Percentiles rank a stretch among this genome's conserved stretches.
Conservation (phyloP, 1,140 invertebrate genomes). For the Drosophila gunungcola region DNA sequence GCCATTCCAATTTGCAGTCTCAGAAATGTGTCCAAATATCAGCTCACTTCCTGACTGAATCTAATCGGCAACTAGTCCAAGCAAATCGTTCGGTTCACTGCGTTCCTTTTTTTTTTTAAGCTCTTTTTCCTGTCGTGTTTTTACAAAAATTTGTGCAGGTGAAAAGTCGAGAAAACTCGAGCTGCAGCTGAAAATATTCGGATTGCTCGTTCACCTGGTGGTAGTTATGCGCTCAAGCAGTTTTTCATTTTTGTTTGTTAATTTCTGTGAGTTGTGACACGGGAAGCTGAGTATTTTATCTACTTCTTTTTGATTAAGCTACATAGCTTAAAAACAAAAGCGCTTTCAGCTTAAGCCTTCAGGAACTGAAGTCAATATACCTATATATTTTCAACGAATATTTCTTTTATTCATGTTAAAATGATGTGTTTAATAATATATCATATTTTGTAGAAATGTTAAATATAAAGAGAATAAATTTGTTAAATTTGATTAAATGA, state of each 20-base stretch:
- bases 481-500: too few species aligned
- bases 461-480: too few species aligned
- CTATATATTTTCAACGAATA: too few species aligned
- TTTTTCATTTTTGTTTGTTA: slow-evolving; percentile 17
- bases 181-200: slow-evolving; percentile 27
- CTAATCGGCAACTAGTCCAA: slow-evolving; percentile 26
- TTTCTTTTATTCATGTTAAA: too few species aligned
- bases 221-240: slow-evolving; percentile 25
- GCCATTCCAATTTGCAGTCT: slow-evolving; percentile 45
- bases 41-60: slow-evolving; percentile 21
- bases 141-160: slow-evolving; percentile 37
- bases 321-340: neutral
- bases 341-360: neutral
- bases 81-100: slow-evolving; percentile 53
- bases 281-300: too few species aligned
- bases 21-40: slow-evolving; percentile 45
- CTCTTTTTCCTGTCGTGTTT: slow-evolving; percentile 32
- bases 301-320: neutral
- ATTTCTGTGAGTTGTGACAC: slow-evolving; percentile 3
- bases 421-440: too few species aligned
- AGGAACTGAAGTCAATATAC: too few species aligned
- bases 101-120: slow-evolving; percentile 5
- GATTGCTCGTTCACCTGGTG: slow-evolving; percentile 14
- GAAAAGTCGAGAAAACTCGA: slow-evolving; percentile 11
- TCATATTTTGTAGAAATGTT: too few species aligned